A percentile compares a stretch with the other conserved stretches of the same genome.
Evolutionary conservation across 2,888 invertebrate genomes (phyloP).

Genomic region (Leptothorax acervorum): DNA sequence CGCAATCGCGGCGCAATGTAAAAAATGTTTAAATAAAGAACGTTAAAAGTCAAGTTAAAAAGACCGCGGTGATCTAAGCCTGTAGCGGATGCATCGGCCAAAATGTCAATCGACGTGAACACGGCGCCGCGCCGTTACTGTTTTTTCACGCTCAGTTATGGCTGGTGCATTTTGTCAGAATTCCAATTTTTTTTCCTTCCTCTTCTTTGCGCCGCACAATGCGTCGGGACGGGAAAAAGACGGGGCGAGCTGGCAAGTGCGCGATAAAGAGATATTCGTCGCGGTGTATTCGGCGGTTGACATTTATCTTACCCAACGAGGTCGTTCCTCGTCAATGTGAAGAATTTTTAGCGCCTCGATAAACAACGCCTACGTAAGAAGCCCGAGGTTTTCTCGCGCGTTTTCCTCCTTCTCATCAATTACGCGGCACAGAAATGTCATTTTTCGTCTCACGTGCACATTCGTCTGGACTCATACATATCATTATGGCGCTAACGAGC

Average conservation of each 20-base stretch:
- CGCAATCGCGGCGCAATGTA: background rate
- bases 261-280: conserved; percentile 22
- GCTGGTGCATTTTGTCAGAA: conserved; percentile 34
- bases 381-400: background rate
- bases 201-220: conserved; percentile 18
- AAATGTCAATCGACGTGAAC: conserved; percentile 48
- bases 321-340: conserved; percentile 38
- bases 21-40: conserved; percentile 13
- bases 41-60: conserved; percentile 25
- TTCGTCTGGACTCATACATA: background rate
- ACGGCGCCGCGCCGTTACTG: conserved; percentile 3
- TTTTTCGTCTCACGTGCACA: background rate
- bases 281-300: conserved; percentile 19
- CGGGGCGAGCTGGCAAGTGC: conserved; percentile 15
- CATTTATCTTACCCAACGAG: conserved; percentile 46
- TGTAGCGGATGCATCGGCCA: conserved; percentile 18
- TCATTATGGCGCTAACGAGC: background rate
- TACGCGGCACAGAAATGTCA: conserved; percentile 33
- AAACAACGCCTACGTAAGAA: conserved; percentile 38
- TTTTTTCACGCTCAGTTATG: conserved; percentile 44
- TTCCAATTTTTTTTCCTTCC: conserved; percentile 32
- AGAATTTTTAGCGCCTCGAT: conserved; percentile 49
- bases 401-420: conserved; percentile 37
- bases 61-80: background rate
- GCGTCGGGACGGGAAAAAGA: conserved; percentile 5